Evolutionary conservation across 2,888 invertebrate genomes (phyloP).

Genomic region (Ophion obscuratus): DNA sequence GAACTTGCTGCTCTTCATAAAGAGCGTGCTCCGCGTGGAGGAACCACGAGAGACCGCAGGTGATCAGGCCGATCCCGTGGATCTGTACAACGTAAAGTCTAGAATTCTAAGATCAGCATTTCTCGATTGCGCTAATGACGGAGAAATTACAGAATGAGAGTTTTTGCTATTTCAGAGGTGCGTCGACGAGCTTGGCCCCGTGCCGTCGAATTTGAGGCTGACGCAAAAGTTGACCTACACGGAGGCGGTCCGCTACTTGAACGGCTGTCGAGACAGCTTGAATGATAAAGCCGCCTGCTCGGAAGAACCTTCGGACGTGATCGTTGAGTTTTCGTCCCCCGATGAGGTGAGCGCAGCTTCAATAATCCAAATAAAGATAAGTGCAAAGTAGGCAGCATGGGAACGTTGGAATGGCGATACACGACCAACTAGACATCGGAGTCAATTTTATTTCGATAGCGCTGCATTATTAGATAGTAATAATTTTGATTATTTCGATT

Average conservation of each 20-base stretch:
- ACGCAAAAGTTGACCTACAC: slow-evolving; percentile 63
- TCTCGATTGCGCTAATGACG: neutral
- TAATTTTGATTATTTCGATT: no score
- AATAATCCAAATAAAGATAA: neutral
- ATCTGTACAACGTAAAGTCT: slow-evolving; percentile 26
- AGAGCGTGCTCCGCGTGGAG: slow-evolving; percentile 61
- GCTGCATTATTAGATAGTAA: no score
- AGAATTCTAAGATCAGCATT: neutral
- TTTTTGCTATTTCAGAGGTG: slow-evolving; percentile 44
- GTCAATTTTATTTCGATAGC: no score
- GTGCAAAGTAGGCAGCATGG: no score
- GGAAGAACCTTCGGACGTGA: neutral
- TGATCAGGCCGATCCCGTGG: neutral
- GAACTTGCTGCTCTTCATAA: slow-evolving; percentile 73
- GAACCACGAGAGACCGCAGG: neutral
- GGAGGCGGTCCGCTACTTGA: slow-evolving; percentile 65
- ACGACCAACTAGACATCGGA: no score
- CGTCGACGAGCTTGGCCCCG: slow-evolving; percentile 39
- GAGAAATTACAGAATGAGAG: neutral
- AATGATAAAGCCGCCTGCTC: slow-evolving; percentile 1
- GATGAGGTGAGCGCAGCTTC: neutral
- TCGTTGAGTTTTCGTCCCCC: neutral
- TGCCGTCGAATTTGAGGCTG: slow-evolving; percentile 47
- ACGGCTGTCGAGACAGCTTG: slow-evolving; percentile 51
- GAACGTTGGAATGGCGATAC: no score